A percentile compares a stretch with the other conserved stretches of the same genome.
Evolutionary conservation across 2,888 invertebrate genomes (phyloP).

Genomic region (Drosophila mettleri): DNA sequence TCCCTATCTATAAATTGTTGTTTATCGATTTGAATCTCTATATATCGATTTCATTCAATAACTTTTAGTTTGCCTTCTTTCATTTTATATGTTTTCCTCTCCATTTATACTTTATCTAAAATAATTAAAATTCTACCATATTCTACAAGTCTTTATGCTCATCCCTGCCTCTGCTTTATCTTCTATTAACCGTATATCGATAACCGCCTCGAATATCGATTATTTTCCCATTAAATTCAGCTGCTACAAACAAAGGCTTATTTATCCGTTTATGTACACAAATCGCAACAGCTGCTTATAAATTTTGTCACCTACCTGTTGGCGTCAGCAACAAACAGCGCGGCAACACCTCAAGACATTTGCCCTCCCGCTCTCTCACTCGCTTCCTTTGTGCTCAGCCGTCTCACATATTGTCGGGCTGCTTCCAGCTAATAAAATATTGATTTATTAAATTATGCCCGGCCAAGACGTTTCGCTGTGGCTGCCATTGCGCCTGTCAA

Average conservation of each 20-base stretch:
- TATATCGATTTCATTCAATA: no score
- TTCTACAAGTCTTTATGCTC: neutral
- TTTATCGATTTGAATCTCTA: no score
- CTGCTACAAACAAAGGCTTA: neutral
- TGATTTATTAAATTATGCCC: conserved; percentile 76
- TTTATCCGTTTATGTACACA: neutral
- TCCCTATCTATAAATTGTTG: no score
- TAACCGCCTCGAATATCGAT: neutral
- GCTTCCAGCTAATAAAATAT: conserved; percentile 76
- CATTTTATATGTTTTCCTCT: no score
- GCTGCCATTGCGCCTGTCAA: conserved; percentile 61
- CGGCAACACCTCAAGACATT: conserved; percentile 3
- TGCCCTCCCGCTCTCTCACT: neutral
- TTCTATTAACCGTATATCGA: neutral
- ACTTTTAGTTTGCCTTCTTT: no score
- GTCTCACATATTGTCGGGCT: conserved; percentile 9
- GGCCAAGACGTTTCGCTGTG: conserved; percentile 26
- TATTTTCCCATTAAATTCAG: neutral
- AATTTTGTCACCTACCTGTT: conserved; percentile 55
- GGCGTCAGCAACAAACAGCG: conserved; percentile 7
- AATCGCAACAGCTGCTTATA: conserved; percentile 36
- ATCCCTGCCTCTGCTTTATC: no score
- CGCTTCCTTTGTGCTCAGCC: neutral
- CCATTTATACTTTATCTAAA: neutral
- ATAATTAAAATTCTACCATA: neutral